phyloP scores from a whole-genome alignment of 2,797 vertebrate genomes.

The Crocodylus rhombifer region DNA sequence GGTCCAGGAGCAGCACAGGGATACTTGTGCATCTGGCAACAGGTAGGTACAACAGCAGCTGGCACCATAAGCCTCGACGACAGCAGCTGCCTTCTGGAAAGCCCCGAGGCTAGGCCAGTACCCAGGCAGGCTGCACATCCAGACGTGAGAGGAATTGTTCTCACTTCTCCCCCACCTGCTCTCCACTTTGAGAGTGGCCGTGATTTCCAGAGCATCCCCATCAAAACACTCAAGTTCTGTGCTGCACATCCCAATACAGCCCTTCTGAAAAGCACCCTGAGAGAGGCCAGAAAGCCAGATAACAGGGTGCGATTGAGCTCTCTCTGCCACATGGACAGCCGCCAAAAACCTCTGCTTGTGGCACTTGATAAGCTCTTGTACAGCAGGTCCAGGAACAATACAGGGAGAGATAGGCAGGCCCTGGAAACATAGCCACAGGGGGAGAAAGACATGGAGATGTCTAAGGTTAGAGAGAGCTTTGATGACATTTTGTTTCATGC shows the following conservation, averaged over 20 bases:
- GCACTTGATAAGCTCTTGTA: constrained; percentile 45
- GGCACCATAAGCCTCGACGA: background rate
- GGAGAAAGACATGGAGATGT: background rate
- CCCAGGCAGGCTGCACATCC: background rate
- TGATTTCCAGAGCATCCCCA: background rate
- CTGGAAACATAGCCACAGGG: background rate
- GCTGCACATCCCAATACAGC: background rate
- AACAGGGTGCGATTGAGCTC: background rate
- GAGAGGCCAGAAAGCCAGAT: background rate
- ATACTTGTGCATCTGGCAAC: fast-evolving
- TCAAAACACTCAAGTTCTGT: background rate
- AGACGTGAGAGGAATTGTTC: background rate
- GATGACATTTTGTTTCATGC: background rate
- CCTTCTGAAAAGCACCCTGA: background rate
- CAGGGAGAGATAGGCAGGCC: constrained; percentile 1
- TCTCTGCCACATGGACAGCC: background rate
- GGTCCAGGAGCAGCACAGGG: background rate
- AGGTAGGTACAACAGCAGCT: background rate
- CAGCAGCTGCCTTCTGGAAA: background rate
- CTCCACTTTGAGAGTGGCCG: background rate
- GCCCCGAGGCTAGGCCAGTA: background rate
- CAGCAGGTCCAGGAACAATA: constrained; percentile 18
- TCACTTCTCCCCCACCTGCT: fast-evolving
- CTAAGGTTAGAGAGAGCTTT: background rate
- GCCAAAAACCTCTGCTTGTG: constrained; percentile 59